Percentiles rank a stretch among this genome's conserved stretches.
Evolutionary conservation across 2,888 invertebrate species (phyloP).

Genomic region (Hemistola chrysoprasaria): DNA sequence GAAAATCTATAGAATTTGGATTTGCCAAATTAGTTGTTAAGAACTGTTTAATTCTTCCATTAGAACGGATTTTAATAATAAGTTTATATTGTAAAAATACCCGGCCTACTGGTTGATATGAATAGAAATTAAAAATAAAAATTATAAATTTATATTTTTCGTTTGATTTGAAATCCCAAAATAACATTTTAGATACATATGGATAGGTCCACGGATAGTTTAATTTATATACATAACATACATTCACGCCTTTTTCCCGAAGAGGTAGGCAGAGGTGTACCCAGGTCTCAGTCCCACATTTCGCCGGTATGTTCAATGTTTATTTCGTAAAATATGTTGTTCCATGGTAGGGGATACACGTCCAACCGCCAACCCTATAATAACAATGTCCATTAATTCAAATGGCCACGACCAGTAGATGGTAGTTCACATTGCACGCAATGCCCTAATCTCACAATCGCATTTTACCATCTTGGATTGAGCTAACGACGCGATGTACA

Average conservation of each 20-base stretch:
- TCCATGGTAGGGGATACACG: no score
- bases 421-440: conserved; percentile 45
- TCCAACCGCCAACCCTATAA: neutral
- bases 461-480: conserved; percentile 57
- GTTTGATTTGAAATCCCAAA: no score
- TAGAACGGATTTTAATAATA: conserved; percentile 59
- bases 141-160: conserved; percentile 66
- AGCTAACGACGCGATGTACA: conserved; percentile 43
- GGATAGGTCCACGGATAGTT: no score
- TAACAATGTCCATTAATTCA: conserved; percentile 18
- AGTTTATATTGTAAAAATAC: conserved; percentile 79
- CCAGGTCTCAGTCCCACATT: no score
- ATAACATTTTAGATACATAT: no score
- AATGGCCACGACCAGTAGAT: neutral
- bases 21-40: conserved; percentile 77
- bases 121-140: conserved; percentile 77
- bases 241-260: no score
- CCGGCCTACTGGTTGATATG: conserved; percentile 71
- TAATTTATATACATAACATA: no score
- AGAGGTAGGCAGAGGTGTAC: no score
- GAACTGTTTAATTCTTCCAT: conserved; percentile 76
- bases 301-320: no score
- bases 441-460: conserved; percentile 60
- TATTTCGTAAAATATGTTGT: no score
- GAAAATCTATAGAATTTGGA: conserved; percentile 70